Evolutionary conservation across 1,140 invertebrate genomes (phyloP).

Genomic region (Drosophila subobscura): DNA sequence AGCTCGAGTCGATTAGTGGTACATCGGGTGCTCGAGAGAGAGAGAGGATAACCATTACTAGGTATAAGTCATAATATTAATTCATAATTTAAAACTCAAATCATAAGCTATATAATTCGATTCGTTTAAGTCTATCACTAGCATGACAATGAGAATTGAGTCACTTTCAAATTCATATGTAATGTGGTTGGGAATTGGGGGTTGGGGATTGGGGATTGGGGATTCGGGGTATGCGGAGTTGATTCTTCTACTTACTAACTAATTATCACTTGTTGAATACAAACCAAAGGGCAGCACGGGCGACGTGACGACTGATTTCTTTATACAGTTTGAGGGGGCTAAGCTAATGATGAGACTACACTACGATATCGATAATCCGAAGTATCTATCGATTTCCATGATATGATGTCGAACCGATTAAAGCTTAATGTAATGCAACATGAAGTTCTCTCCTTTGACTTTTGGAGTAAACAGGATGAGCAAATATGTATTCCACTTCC

Average conservation of each 20-base stretch:
- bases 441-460: conserved; percentile 44
- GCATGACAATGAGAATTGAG: conserved; percentile 72
- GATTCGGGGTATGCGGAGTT: conserved; percentile 5
- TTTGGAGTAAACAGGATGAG: conserved; percentile 73
- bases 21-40: no score
- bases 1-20: conserved; percentile 17
- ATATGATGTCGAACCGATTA: conserved; percentile 67
- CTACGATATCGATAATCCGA: conserved; percentile 37
- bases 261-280: conserved; percentile 76
- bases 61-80: conserved; percentile 35
- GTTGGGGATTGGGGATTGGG: neutral
- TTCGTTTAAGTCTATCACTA: conserved; percentile 73
- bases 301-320: conserved; percentile 34
- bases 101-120: conserved; percentile 61
- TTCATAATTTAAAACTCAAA: conserved; percentile 46
- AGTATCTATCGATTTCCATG: conserved; percentile 45
- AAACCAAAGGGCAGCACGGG: conserved; percentile 53
- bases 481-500: conserved; percentile 61
- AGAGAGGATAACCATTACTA: conserved; percentile 37
- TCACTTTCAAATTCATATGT: conserved; percentile 37
- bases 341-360: conserved; percentile 41
- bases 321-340: conserved; percentile 46
- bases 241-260: conserved; percentile 63
- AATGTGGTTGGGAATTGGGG: conserved; percentile 12
- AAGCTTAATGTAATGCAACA: conserved; percentile 55